Base-by-base conservation (phyloP, 2,113 vertebrate species). In the Galeopterus variegatus region DNA sequence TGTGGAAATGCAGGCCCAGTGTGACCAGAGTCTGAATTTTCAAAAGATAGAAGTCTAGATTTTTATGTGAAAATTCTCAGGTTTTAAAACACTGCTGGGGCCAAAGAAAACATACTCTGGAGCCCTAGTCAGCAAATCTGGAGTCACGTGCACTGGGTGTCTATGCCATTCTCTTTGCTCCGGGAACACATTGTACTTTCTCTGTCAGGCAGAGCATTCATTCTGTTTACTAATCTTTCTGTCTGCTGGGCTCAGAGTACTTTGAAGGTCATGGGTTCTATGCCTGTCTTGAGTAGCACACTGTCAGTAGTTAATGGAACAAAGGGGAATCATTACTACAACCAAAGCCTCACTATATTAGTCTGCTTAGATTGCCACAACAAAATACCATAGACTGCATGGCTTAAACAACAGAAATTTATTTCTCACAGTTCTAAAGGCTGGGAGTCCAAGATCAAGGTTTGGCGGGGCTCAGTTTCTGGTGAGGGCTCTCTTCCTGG, bases 371-470 rank as follows among this genome's bases (percentile, higher is more conserved):
- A 5, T 12, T 65, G 48, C 19, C 70, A 67, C 36, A 58, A 58
- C 18, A 69, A 93, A 96, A 75, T 45, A 72, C 28, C 52, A 41
- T 79, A 86, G 65, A 73, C 33, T 58, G 10, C 6, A 62, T 52
- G 48, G 15, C 4, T 70, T 72, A 50, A 94, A 65, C 41, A 83
- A 52, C 21, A 91, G 41, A 87, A 92, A 93, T 76, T 28, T 90
- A 70, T 75, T 95, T 70, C 76, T 86, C 48, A 76, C 50, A 64
- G 21, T 87, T 77, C 75, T 95, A 19, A 81, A 77, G 45, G n/a
- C 69, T 77, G 14, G 41, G 45, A 69, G 45, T 45, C 28, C n/a
- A 81, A 95, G 36, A 64, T 28, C 64, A 90, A 81, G 70, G 33
- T 67, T 41, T 13, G 36, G 2, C 41, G 36, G 3, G 31, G 52